These are phyloP conservation scores for Xenopus laevis DNA, from an alignment of 2,113 vertebrate species.

Conservation along the genomic window DNA sequence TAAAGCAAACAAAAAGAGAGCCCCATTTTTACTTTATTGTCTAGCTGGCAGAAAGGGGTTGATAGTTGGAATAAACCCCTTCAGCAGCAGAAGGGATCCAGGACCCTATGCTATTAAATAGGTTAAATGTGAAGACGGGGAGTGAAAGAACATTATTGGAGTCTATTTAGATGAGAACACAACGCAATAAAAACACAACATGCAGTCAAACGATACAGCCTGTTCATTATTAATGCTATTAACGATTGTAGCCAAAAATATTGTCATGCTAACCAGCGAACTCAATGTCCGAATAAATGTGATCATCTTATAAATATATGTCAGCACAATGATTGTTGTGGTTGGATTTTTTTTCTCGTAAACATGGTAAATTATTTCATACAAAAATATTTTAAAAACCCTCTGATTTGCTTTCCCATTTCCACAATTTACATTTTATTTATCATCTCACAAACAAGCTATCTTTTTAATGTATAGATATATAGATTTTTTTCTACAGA, in stretches of 20 bases:
- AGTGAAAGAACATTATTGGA: conserved; percentile 28
- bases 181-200: conserved; percentile 29
- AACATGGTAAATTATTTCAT: too few species aligned
- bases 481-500: too few species aligned
- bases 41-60: conserved; percentile 37
- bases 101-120: conserved; percentile 32
- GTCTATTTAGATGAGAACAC: conserved; percentile 27
- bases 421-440: too few species aligned
- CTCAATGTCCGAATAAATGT: neutral
- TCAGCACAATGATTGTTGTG: too few species aligned
- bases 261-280: neutral
- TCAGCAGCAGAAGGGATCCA: conserved; percentile 16
- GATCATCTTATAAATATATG: neutral
- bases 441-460: too few species aligned
- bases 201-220: conserved; percentile 23
- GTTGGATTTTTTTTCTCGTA: too few species aligned
- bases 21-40: conserved; percentile 41
- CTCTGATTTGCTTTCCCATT: too few species aligned
- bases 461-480: too few species aligned
- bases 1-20: conserved; percentile 44
- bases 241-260: neutral
- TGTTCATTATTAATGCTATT: neutral
- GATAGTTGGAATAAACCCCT: conserved; percentile 29
- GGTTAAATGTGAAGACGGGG: conserved; percentile 36
- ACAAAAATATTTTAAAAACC: too few species aligned